Evolutionary conservation across 1,140 invertebrate genomes (phyloP), one percentile per base, ranked within the genome.

Genomic region (Coboldia fuscipes): DNA sequence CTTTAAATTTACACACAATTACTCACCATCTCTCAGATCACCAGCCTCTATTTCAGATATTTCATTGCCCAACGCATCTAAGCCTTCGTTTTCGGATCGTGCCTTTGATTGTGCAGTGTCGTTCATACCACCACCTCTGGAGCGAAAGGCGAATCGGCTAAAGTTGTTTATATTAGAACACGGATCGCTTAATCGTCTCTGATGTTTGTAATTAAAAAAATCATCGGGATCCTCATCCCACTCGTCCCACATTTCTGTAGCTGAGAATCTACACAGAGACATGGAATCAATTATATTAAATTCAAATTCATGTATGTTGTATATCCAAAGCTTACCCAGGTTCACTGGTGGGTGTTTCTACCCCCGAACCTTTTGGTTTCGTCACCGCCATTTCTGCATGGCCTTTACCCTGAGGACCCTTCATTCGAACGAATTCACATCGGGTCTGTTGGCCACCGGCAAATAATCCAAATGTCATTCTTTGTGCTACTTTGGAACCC

Each of bases 301-400:
- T n/a, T n/a, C n/a, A n/a, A n/a, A n/a, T n/a, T n/a, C n/a, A n/a
- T n/a, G n/a, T n/a, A n/a, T n/a, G n/a, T n/a, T n/a, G n/a, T n/a
- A n/a, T n/a, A n/a, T n/a, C n/a, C n/a, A n/a, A 14, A 2, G 30
- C 18, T 23, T 36, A 44, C 31, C 80, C 84, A 0, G 84, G 83
- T 51, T 93, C 86, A n/a, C 86, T 85, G 39, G 82, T 82, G 2
- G 89, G 88, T 3, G 90, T 97, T 55, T 96, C 90, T 6, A 81
- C 81, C 2, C 88, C 90, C 7, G 80, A 78, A 29, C 78, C 70
- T 64, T 88, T 78, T 41, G 85, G 72, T 54, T 90, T 76, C 3
- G 85, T 86, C 16, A 97, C 88, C 3, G 92, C 93, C 80, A 97
- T 92, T 63, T 98, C 93, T 1, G 92, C 92, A 57, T 92, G 84